Evolutionary conservation across 2,888 invertebrate genomes (phyloP), one percentile per base, ranked within the genome.

Genomic region (Lampropteryx suffumata): DNA sequence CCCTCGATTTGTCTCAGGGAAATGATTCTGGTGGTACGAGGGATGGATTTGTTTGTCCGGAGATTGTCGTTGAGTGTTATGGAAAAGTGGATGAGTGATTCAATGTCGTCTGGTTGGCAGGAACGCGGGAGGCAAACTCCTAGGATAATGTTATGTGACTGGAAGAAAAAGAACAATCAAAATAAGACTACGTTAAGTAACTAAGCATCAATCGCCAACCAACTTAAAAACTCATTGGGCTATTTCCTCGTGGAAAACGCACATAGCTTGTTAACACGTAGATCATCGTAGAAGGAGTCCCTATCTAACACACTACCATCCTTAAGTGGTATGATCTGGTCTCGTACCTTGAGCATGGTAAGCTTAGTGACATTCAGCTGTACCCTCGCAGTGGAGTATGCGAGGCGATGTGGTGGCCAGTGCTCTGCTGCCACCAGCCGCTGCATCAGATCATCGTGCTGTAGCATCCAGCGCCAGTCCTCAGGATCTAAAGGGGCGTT

Each of bases 51-150:
- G 55, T 83, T 84, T 5, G 76, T 69, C 48, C 82, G 80, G 26
- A 84, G 65, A 48, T 87, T 82, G 48, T 88, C 86, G 53, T 82
- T 86, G 30, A 89, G 75, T 74, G 84, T 85, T 12, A 84, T 78
- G 10, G 89, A 87, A 64, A 91, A 91, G 51, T 83, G 80, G n/a
- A 92, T 65, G 26, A 92, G 71, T 1, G 84, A 79, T 12, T 78
- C 69, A 0, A 91, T 72, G 60, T 92, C 92, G 0, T 80, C 69
- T 0, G 73, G 56, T 0, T 67, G 61, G 61, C 92, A 92, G 24
- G 85, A 79, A 0, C 76, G 69, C 1, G 92, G 92, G 13, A 92
- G 61, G 47, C 92, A 92, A 2, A 92, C 64, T 0, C 91, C 91
- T 28, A 91, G 54, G 0, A 71, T 69, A 33, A 91, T 65, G 14